A percentile compares a stretch with the other conserved stretches of the same genome.
Conservation (phyloP, 1,140 invertebrate species). For the Tyrophagus putrescentiae region DNA sequence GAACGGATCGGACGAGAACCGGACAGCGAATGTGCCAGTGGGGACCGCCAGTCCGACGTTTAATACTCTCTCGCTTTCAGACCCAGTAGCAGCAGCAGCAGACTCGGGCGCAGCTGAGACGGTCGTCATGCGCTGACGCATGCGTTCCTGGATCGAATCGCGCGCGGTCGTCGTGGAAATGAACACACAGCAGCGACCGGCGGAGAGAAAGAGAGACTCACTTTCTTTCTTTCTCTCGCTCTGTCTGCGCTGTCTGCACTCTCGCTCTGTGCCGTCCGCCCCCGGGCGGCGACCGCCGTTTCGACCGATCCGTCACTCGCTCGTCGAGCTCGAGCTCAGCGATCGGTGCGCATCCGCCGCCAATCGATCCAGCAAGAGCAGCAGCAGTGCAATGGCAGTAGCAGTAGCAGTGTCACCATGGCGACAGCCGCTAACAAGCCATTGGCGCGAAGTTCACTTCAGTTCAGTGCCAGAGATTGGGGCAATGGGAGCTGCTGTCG, state of each 20-base stretch:
- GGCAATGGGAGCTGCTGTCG: no score
- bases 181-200: neutral
- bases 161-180: neutral
- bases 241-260: no score
- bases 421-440: no score
- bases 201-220: neutral
- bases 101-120: neutral
- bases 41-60: constrained; percentile 5
- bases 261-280: neutral
- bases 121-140: neutral
- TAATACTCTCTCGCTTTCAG: no score
- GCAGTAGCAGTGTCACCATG: no score
- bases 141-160: neutral
- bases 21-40: constrained; percentile 1
- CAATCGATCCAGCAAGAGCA: constrained; percentile 3
- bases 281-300: constrained; percentile 5
- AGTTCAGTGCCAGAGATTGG: no score
- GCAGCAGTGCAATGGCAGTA: neutral
- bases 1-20: constrained; percentile 3
- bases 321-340: no score
- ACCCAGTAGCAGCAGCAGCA: neutral
- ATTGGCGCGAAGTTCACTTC: no score
- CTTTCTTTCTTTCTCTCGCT: neutral
- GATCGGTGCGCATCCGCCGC: constrained; percentile 11
- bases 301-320: constrained; percentile 14